Conservation (phyloP, 2,113 vertebrate genomes). For the Saguinus midas region DNA sequence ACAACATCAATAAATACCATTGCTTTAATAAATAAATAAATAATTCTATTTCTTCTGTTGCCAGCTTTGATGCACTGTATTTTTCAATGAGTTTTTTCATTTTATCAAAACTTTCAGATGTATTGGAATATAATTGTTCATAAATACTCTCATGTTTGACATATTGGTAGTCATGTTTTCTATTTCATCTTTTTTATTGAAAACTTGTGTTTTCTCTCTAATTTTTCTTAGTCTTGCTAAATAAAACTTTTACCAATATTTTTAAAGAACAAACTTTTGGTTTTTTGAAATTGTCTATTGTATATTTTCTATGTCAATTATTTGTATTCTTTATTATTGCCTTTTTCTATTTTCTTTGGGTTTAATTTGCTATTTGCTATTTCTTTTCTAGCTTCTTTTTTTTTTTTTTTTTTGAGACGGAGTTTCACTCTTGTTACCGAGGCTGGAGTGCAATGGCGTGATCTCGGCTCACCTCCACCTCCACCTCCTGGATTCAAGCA, state of each 20-base stretch:
- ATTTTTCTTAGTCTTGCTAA: background rate
- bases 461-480: no score
- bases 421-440: no score
- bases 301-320: background rate
- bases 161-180: background rate
- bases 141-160: background rate
- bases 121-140: background rate
- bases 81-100: conserved; percentile 9
- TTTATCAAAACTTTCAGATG: background rate
- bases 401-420: no score
- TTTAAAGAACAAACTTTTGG: conserved; percentile 12
- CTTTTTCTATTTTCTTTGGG: conserved; percentile 6
- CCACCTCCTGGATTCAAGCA: no score
- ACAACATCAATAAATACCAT: background rate
- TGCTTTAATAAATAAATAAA: background rate
- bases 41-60: background rate
- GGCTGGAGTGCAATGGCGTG: no score
- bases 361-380: background rate
- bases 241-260: background rate
- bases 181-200: conserved; percentile 3
- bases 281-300: conserved; percentile 12
- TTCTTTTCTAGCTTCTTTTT: background rate
- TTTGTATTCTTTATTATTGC: background rate
- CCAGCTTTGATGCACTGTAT: background rate
- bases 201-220: background rate